Evolutionary conservation across 1,140 invertebrate genomes (phyloP), one percentile per base, ranked within the genome.

Genomic region (Frieseomelitta varia): DNA sequence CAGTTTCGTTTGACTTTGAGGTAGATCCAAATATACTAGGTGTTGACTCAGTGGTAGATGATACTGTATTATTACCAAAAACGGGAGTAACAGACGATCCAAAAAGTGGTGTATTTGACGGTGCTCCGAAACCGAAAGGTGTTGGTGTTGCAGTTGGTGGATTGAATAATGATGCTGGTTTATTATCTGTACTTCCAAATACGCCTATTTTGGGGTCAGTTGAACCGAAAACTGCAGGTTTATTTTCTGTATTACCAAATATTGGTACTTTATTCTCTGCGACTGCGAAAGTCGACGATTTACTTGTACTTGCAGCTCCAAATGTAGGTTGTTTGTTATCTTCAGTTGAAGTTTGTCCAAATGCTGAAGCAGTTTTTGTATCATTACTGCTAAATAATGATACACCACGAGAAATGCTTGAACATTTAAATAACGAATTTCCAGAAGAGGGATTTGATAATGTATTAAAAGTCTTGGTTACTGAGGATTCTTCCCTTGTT

Each of bases 51-150:
- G 75, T 58, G 56, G 58, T 78, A 39, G 91, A 90, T 15, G 88
- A 24, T 15, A 84, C 47, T 17, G 88, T 27, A 24, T 51, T 87
- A 30, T 68, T 90, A 53, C 85, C 89, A 67, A 93, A 92, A 24
- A 76, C 67, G 11, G 90, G 55, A 0, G 87, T 58, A 63, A 17
- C 63, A 6, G 74, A 65, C 8, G 86, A 56, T 21, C 87, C 84
- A 63, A 89, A 88, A 17, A 69, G 81, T 34, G 87, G 27, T 27
- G 88, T 53, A 51, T 79, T 11, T 11, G 92, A 73, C 15, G 79
- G n/a, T 75, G 85, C 24, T 8, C 87, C 88, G 56, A 93, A 93
- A 1, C 87, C 87, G 61, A 93, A 93, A 1, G 90, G 67, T 56
- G 88, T n/a, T 55, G 87, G 14, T 55, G 81, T 68, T 55, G 69